These are phyloP conservation scores for Aspiorhynchus laticeps DNA, from an alignment of 2,113 vertebrate species.

Conservation along the genomic window DNA sequence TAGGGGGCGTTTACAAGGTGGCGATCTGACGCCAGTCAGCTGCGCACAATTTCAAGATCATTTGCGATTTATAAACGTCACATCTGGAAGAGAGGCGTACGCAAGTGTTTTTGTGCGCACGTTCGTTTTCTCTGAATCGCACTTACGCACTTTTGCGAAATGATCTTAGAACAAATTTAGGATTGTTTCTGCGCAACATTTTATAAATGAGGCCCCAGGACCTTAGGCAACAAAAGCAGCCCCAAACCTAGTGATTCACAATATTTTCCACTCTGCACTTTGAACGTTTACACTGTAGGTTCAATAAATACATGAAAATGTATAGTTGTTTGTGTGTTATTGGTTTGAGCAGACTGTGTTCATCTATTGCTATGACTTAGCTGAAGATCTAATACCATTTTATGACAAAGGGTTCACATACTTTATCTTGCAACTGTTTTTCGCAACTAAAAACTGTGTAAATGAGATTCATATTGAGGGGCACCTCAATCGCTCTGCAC, in stretches of 20 bases:
- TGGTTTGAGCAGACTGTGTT: background rate
- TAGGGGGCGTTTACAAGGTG: no score
- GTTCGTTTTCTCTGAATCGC: no score
- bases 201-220: no score
- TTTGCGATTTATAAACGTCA: no score
- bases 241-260: background rate
- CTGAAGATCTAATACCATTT: background rate
- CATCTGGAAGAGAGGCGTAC: no score
- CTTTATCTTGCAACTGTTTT: background rate
- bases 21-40: no score
- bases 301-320: background rate
- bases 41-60: no score
- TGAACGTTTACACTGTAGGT: background rate
- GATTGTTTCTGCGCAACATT: no score
- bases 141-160: no score
- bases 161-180: no score
- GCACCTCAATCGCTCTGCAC: background rate
- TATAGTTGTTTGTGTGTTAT: background rate
- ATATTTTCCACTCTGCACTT: background rate
- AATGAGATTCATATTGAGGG: slow-evolving; percentile 9
- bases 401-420: background rate
- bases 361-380: background rate
- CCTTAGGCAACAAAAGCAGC: background rate
- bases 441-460: background rate
- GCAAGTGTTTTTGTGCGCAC: no score